Percentiles rank a stretch among this genome's conserved stretches.
These are phyloP conservation scores for Platysternon megacephalum DNA, from an alignment of 2,113 vertebrate genomes.

Conservation along the genomic window DNA sequence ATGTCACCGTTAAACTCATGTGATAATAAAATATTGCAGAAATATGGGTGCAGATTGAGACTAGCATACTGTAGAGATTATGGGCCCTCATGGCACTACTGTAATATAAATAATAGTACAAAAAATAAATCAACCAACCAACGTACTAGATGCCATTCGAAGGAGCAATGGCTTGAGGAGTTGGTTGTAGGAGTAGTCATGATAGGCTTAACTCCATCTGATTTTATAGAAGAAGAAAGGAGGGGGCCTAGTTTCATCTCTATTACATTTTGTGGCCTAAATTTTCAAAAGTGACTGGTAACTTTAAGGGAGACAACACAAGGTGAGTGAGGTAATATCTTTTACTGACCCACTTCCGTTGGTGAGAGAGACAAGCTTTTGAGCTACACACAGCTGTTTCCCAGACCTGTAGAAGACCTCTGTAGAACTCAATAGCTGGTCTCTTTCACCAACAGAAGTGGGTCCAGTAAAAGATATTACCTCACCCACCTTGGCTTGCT, in stretches of 20 bases:
- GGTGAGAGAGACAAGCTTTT: neutral
- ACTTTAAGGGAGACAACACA: neutral
- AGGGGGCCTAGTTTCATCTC: neutral
- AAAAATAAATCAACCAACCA: neutral
- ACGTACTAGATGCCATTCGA: neutral
- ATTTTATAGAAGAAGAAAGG: neutral
- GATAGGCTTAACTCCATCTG: neutral
- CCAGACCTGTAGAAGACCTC: neutral
- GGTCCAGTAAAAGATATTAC: neutral
- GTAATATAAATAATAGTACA: neutral
- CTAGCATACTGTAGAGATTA: neutral
- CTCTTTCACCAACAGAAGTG: neutral
- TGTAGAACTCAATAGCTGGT: neutral
- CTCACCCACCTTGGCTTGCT: neutral
- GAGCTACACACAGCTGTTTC: neutral
- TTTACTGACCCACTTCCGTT: no score
- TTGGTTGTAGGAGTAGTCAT: neutral
- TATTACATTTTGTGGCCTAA: neutral
- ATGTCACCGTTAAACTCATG: neutral
- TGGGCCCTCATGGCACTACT: neutral
- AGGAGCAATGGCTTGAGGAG: neutral
- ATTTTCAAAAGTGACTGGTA: neutral
- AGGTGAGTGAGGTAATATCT: neutral
- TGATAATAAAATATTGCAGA: neutral
- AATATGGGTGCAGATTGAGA: neutral